A percentile compares a stretch with the other conserved stretches of the same genome.
phyloP scores from a whole-genome alignment of 2,888 invertebrate species.

The Apamea anceps region DNA sequence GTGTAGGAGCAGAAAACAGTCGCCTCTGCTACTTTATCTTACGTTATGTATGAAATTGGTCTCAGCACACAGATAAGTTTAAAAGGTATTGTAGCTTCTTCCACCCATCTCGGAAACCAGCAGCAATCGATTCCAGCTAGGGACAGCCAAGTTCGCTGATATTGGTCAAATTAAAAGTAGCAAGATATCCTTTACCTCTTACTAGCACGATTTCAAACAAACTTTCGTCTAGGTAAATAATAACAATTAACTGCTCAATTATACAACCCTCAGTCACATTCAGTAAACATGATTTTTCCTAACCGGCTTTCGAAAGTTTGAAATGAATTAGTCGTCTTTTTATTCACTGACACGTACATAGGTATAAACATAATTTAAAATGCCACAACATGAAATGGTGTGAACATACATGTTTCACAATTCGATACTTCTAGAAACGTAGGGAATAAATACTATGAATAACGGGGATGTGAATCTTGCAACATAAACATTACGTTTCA shows the following conservation, averaged over 20 bases:
- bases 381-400: background rate
- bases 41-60: background rate
- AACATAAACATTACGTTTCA: constrained; percentile 1
- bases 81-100: constrained; percentile 4
- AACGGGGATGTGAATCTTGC: background rate
- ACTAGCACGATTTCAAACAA: background rate
- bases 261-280: background rate
- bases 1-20: background rate
- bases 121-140: background rate
- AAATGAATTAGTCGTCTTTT: background rate
- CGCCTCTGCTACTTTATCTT: background rate
- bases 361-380: constrained; percentile 5
- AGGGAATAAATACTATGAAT: constrained; percentile 1
- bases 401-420: constrained; percentile 7
- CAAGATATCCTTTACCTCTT: background rate
- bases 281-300: background rate
- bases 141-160: background rate
- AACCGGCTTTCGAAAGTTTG: background rate
- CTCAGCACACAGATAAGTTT: background rate
- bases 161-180: background rate
- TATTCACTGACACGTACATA: background rate
- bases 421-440: constrained; percentile 7
- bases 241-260: background rate
- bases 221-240: background rate
- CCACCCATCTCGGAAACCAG: background rate